A percentile compares a stretch with the other conserved stretches of the same genome.
These are phyloP conservation scores for Hydropsyche tenuis DNA, from an alignment of 1,140 invertebrate genomes.

Conservation along the genomic window DNA sequence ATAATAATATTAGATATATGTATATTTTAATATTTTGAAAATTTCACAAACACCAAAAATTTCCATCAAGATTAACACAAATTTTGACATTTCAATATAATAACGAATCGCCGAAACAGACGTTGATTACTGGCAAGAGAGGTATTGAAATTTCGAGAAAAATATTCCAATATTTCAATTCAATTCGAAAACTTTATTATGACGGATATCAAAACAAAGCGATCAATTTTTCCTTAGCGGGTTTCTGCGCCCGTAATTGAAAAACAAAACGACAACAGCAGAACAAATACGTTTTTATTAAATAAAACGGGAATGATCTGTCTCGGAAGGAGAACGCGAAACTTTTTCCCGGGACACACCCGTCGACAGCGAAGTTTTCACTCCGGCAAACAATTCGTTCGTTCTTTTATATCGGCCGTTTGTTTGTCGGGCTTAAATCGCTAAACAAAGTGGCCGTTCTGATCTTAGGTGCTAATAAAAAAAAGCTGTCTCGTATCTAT, in stretches of 20 bases:
- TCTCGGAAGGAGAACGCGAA: neutral
- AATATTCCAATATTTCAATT: slow-evolving; percentile 9
- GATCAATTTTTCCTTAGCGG: neutral
- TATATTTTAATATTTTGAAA: no score
- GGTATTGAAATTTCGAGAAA: neutral
- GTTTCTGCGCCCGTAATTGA: neutral
- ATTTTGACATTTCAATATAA: no score
- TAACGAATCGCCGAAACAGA: neutral
- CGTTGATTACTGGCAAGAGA: neutral
- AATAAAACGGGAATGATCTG: slow-evolving; percentile 2
- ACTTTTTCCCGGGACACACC: neutral
- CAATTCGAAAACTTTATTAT: slow-evolving; percentile 16
- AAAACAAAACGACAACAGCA: neutral
- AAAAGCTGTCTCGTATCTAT: no score
- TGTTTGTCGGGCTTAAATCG: no score
- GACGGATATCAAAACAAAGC: neutral
- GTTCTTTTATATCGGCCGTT: no score
- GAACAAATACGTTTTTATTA: neutral
- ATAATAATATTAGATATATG: no score
- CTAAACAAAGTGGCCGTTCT: no score
- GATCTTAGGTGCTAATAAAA: no score
- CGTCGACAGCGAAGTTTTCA: neutral
- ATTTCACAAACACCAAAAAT: no score
- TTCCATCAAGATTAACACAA: no score
- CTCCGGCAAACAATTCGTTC: neutral